These are phyloP conservation scores for Amia ocellicauda DNA, from an alignment of 2,113 vertebrate genomes.

Conservation along the genomic window DNA sequence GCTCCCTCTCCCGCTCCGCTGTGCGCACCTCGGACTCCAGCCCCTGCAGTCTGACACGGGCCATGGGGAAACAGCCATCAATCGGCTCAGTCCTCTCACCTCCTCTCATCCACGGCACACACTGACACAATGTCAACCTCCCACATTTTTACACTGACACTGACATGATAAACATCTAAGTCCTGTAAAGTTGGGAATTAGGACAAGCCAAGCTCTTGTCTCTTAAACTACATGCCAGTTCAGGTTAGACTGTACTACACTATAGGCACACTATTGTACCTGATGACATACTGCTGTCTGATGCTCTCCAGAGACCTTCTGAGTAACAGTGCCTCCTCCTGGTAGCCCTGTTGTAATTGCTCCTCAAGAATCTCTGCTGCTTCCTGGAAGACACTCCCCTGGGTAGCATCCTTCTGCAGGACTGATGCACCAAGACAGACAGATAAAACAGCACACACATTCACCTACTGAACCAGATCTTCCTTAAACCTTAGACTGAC, in stretches of 20 bases:
- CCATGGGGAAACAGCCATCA: neutral
- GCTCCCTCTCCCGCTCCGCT: constrained; percentile 12
- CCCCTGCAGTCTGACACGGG: constrained; percentile 13
- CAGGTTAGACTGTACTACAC: too few relatives aligned
- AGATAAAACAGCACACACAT: too few relatives aligned
- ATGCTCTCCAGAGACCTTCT: neutral
- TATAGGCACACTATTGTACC: neutral
- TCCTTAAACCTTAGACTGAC: too few relatives aligned
- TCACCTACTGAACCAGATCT: too few relatives aligned
- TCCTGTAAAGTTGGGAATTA: neutral
- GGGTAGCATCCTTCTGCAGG: too few relatives aligned
- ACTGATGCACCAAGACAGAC: too few relatives aligned
- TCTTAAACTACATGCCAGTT: too few relatives aligned
- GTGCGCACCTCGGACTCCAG: constrained; percentile 23
- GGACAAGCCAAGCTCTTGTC: too few relatives aligned
- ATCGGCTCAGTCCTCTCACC: neutral
- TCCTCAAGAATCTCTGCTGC: too few relatives aligned
- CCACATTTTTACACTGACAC: neutral
- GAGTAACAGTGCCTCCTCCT: constrained; percentile 9
- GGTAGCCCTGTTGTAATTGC: constrained; percentile 4
- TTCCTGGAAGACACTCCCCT: too few relatives aligned
- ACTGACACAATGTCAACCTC: neutral
- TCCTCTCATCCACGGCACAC: neutral
- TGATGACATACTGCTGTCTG: neutral
- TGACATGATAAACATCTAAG: neutral